A percentile compares a stretch with the other conserved stretches of the same genome.
Conservation (phyloP, 2,888 invertebrate genomes). For the Tuta absoluta region DNA sequence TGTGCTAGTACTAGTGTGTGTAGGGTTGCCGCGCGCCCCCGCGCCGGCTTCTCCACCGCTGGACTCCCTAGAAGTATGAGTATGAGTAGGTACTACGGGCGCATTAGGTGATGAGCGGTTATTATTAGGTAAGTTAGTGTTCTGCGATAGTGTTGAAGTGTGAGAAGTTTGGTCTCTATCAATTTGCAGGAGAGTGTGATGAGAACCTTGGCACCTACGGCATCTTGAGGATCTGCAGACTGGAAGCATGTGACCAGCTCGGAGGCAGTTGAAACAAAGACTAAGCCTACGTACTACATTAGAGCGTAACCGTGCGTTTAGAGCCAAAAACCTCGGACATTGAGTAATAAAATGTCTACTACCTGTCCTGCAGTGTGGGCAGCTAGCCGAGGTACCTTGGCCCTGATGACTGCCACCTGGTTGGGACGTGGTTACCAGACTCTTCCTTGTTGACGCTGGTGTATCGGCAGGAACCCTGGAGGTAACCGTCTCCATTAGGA, state of each 20-base stretch:
- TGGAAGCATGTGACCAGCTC: conserved; percentile 22
- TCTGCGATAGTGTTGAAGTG: neutral
- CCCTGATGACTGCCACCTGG: too few relatives aligned
- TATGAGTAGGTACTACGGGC: neutral
- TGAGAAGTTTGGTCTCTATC: neutral
- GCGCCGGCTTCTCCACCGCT: neutral
- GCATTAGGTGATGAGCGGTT: neutral
- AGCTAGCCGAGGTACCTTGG: neutral
- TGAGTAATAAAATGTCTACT: conserved; percentile 16
- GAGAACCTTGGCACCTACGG: conserved; percentile 27
- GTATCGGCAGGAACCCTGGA: conserved; percentile 3
- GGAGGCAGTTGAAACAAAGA: conserved; percentile 28
- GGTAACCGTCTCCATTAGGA: neutral
- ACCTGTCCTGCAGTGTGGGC: conserved; percentile 16
- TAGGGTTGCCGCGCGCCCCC: neutral
- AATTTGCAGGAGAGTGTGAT: conserved; percentile 28
- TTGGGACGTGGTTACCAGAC: conserved; percentile 15
- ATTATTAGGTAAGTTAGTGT: neutral
- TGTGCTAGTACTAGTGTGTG: neutral
- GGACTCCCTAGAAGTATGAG: neutral
- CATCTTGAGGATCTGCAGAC: conserved; percentile 27
- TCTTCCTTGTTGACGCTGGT: neutral
- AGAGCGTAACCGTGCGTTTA: conserved; percentile 16
- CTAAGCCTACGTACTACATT: neutral
- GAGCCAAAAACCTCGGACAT: conserved; percentile 21